phyloP scores from a whole-genome alignment of 1,140 invertebrate species.

The Tachypleus tridentatus region DNA sequence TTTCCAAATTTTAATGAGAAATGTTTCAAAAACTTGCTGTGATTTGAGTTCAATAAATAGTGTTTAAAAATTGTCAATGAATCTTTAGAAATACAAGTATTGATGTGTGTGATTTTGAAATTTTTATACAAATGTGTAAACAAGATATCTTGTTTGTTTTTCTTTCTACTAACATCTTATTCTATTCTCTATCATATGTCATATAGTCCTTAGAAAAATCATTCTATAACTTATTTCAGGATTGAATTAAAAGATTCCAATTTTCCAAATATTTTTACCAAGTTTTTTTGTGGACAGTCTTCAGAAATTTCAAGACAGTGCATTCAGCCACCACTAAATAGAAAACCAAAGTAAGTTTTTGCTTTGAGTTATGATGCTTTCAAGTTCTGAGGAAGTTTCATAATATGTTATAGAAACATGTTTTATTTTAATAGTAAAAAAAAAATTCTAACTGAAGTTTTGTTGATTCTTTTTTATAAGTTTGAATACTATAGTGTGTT shows the following conservation, averaged over 20 bases:
- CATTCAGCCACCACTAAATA: constrained; percentile 52
- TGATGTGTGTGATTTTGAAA: too few species aligned
- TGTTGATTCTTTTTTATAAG: too few species aligned
- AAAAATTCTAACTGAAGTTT: too few species aligned
- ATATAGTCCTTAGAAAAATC: not conserved
- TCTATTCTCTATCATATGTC: constrained; percentile 5
- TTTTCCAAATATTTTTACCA: constrained; percentile 48
- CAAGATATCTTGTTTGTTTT: not conserved
- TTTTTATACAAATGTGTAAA: not conserved
- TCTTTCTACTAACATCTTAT: not conserved
- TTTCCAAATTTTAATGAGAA: too few species aligned
- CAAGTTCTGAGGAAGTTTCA: not conserved
- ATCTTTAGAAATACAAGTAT: too few species aligned
- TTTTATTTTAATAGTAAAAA: too few species aligned
- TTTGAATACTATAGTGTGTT: too few species aligned
- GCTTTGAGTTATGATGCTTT: not conserved
- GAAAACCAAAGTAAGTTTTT: constrained; percentile 33
- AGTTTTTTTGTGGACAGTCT: constrained; percentile 50
- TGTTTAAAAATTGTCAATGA: too few species aligned
- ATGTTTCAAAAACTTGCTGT: too few species aligned
- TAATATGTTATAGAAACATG: too few species aligned
- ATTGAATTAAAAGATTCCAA: constrained; percentile 46
- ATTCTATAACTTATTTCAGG: constrained; percentile 32
- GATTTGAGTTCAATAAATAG: too few species aligned
- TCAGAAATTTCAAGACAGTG: constrained; percentile 54